Evolutionary conservation across 2,888 invertebrate species (phyloP), one percentile per base, ranked within the genome.

Genomic region (Cheilosia variabilis): DNA sequence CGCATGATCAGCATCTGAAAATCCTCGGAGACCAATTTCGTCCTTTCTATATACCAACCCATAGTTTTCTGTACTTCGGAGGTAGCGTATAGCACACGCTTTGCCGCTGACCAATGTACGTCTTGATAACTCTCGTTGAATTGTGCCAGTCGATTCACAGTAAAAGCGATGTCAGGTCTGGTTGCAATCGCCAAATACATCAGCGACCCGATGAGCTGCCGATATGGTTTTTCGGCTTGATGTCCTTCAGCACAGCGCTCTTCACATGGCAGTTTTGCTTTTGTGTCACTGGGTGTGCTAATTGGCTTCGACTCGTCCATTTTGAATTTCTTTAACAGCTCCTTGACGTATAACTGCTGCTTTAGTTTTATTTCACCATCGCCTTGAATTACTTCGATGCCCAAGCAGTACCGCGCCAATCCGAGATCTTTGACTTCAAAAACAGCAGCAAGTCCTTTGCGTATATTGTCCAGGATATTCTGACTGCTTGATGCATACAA

Each of bases 361-460:
- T 55, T 66, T 1, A 62, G 27, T 58, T 34, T 73, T 37, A 66
- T 80, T 43, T 66, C n/a, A 15, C 47, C 62, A 31, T 37, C 41
- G 13, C 15, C 15, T 72, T 72, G 53, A 34, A 60, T 65, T 27
- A 72, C 72, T 72, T 66, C 58, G 31, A 77, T 19, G 15, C 71
- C 69, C 37, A 77, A 45, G 17, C 69, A 47, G 22, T 62, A 62
- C 6, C 58, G 19, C 17, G 65, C 62, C 57, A 72, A 19, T 41
- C 71, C 71, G 2, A 71, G 58, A 52, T 72, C 72, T 17, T 73
- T 79, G 4, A 79, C 37, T 41, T 77, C 53, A 24, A 78, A 79
- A n/a, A 27, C 57, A 31, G 2, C 58, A 57, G 55, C 31, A 65
- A 55, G 57, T 47, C 55, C 57, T 4, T 47, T 15, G 1, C 52